phyloP scores from a whole-genome alignment of 2,888 invertebrate species.

The Isoperla grammatica region DNA sequence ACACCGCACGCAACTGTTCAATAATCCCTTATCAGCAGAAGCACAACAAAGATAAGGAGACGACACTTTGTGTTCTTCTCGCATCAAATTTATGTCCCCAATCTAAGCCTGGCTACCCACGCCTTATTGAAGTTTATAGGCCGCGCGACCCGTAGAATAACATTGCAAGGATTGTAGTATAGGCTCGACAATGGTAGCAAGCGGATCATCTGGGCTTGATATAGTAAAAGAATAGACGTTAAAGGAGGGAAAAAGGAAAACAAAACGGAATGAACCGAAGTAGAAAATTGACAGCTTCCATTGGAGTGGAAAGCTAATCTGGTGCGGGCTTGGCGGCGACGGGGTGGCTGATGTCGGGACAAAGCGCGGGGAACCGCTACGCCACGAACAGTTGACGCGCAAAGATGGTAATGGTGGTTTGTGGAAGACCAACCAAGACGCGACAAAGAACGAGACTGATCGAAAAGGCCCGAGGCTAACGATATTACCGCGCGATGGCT shows the following conservation, averaged over 20 bases:
- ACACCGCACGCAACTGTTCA: too few relatives aligned
- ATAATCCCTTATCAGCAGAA: too few relatives aligned
- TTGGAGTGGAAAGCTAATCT: constrained; percentile 23
- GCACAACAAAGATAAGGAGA: too few relatives aligned
- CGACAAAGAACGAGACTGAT: constrained; percentile 10
- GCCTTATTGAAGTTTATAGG: constrained; percentile 16
- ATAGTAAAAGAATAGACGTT: constrained; percentile 17
- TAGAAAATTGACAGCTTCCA: constrained; percentile 22
- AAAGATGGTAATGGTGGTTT: constrained; percentile 14
- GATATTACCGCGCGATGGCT: not conserved
- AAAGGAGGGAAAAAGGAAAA: constrained; percentile 5
- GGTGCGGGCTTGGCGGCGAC: not conserved
- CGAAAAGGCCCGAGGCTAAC: not conserved
- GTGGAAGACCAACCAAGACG: not conserved
- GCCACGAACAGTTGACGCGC: constrained; percentile 11
- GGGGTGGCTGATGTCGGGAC: not conserved
- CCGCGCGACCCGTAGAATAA: not conserved
- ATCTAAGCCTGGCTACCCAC: constrained; percentile 10
- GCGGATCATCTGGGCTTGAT: not conserved
- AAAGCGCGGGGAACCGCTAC: not conserved
- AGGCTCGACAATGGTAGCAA: not conserved
- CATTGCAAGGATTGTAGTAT: constrained; percentile 5
- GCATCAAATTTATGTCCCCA: constrained; percentile 4
- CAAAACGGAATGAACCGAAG: constrained; percentile 11
- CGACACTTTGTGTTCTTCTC: too few relatives aligned